phyloP scores from a whole-genome alignment of 2,797 vertebrate genomes.

The Ataeniobius toweri region DNA sequence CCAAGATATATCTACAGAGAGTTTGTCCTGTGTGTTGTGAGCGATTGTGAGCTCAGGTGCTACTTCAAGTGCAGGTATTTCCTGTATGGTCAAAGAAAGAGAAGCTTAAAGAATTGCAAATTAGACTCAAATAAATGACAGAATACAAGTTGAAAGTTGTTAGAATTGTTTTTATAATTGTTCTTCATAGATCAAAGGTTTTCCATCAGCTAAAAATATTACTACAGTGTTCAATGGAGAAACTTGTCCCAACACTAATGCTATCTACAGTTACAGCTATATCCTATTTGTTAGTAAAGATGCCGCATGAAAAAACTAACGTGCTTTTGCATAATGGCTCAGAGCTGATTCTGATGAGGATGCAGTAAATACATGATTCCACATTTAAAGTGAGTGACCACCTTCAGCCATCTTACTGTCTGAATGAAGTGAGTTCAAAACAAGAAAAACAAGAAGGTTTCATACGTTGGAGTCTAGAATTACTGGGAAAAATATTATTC shows the following conservation, averaged over 20 bases:
- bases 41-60: constrained; percentile 44
- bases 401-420: neutral
- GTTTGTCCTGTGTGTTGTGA: constrained; percentile 34
- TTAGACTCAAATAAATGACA: neutral
- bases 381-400: neutral
- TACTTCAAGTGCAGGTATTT: constrained; percentile 48
- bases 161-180: neutral
- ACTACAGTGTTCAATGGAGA: neutral
- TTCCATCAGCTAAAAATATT: neutral
- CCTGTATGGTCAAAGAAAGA: constrained; percentile 52
- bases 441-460: neutral
- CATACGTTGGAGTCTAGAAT: neutral
- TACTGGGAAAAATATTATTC: neutral
- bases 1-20: constrained; percentile 36
- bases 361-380: neutral
- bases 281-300: neutral
- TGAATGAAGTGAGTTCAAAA: neutral
- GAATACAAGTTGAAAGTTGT: too few relatives aligned
- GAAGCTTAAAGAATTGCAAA: constrained; percentile 2
- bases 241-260: neutral
- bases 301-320: neutral
- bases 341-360: neutral
- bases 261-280: neutral
- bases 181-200: neutral
- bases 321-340: neutral